A percentile compares a stretch with the other conserved stretches of the same genome.
Conservation (phyloP, 2,113 vertebrate genomes). For the Polypterus senegalus region DNA sequence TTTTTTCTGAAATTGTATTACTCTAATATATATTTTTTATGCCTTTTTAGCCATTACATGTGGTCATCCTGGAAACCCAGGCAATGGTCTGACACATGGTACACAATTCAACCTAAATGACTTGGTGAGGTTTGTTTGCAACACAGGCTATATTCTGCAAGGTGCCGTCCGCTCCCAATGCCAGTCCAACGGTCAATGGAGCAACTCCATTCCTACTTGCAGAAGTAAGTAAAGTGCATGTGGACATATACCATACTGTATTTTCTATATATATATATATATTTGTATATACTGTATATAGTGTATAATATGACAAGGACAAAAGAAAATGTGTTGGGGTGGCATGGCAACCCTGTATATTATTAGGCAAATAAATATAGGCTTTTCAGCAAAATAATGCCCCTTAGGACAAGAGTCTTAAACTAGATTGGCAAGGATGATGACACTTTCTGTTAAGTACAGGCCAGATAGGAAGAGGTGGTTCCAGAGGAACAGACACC, state of each 20-base stretch:
- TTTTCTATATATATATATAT: conserved; percentile 4
- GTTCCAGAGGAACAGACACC: no score
- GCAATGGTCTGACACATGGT: conserved; percentile 79
- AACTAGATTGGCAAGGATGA: no score
- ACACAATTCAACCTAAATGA: conserved; percentile 90
- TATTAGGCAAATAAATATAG: no score
- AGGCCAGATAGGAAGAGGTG: no score
- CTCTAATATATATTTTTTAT: not conserved
- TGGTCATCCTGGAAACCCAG: conserved; percentile 86
- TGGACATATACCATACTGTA: conserved; percentile 6
- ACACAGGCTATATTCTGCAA: conserved; percentile 70
- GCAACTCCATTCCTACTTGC: conserved; percentile 71
- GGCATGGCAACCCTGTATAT: no score
- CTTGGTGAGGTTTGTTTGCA: conserved; percentile 77
- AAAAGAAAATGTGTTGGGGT: no score
- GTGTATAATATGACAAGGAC: no score
- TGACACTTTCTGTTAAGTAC: no score
- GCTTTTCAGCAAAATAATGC: no score
- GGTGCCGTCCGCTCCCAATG: conserved; percentile 70
- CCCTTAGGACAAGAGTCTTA: no score
- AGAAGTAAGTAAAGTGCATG: conserved; percentile 60
- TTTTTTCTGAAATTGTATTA: conserved; percentile 2
- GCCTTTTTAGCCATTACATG: conserved; percentile 79
- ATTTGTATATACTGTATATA: not conserved
- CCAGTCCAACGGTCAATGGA: conserved; percentile 88